Conservation (phyloP, 2,797 vertebrate genomes). For the Sciurus carolinensis region DNA sequence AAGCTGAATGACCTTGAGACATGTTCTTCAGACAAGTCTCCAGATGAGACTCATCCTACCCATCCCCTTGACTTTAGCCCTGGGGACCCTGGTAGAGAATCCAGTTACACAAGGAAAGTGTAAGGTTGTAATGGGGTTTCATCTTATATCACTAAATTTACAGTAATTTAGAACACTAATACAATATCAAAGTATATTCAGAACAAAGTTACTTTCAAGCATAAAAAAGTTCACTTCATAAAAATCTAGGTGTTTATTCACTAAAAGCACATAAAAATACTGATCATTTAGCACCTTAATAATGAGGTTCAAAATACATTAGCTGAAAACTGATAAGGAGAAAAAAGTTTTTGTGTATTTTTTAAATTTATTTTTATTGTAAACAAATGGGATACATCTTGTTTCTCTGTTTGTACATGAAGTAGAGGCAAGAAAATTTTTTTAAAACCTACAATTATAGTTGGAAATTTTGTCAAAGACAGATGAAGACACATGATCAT, state of each 20-base stretch:
- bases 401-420: too few relatives aligned
- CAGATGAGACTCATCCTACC: neutral
- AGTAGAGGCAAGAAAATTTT: neutral
- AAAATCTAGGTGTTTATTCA: neutral
- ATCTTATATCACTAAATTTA: neutral
- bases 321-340: neutral
- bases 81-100: neutral
- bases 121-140: neutral
- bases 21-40: neutral
- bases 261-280: neutral
- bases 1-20: neutral
- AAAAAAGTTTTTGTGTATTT: neutral
- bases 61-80: neutral
- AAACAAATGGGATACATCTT: too few relatives aligned
- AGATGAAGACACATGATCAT: neutral
- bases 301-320: neutral
- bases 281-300: neutral
- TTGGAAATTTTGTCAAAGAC: neutral
- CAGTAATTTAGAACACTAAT: neutral
- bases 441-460: neutral
- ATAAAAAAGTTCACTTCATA: neutral
- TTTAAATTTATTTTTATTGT: too few relatives aligned
- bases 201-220: neutral
- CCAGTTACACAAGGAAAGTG: neutral
- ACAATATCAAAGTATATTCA: neutral